Conservation (phyloP, 1,140 invertebrate species). For the Penaeus chinensis region DNA sequence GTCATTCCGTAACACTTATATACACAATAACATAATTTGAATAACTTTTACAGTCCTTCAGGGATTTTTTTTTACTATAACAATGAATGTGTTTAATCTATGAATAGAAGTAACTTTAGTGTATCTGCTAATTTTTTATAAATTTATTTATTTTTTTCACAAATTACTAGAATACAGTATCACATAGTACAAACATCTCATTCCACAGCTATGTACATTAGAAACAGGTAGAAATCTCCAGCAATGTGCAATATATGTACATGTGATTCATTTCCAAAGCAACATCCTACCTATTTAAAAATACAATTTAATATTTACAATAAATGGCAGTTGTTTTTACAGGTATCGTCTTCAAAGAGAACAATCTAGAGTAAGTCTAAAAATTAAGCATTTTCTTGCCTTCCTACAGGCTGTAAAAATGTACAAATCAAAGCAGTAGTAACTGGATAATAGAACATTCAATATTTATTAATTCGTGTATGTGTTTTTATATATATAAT, state of each 20-base stretch:
- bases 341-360: not conserved
- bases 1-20: slow-evolving; percentile 35
- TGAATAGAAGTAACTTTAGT: slow-evolving; percentile 44
- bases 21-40: slow-evolving; percentile 29
- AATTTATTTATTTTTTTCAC: slow-evolving; percentile 16
- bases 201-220: slow-evolving; percentile 45
- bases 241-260: slow-evolving; percentile 52
- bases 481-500: too few species aligned
- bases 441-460: too few species aligned
- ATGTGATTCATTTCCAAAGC: slow-evolving; percentile 49
- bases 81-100: slow-evolving; percentile 43
- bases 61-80: slow-evolving; percentile 25
- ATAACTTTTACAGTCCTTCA: slow-evolving; percentile 11
- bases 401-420: too few species aligned
- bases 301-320: slow-evolving; percentile 45
- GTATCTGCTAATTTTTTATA: not conserved
- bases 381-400: slow-evolving; percentile 20
- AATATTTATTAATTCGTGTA: too few species aligned
- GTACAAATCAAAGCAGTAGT: too few species aligned
- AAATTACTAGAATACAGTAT: slow-evolving; percentile 30
- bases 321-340: slow-evolving; percentile 36
- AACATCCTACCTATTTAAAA: slow-evolving; percentile 55
- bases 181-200: slow-evolving; percentile 42
- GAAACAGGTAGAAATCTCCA: slow-evolving; percentile 53
- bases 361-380: slow-evolving; percentile 4